Evolutionary conservation across 2,888 invertebrate genomes (phyloP), one percentile per base, ranked within the genome.

Genomic region (Heliothis peltigera): DNA sequence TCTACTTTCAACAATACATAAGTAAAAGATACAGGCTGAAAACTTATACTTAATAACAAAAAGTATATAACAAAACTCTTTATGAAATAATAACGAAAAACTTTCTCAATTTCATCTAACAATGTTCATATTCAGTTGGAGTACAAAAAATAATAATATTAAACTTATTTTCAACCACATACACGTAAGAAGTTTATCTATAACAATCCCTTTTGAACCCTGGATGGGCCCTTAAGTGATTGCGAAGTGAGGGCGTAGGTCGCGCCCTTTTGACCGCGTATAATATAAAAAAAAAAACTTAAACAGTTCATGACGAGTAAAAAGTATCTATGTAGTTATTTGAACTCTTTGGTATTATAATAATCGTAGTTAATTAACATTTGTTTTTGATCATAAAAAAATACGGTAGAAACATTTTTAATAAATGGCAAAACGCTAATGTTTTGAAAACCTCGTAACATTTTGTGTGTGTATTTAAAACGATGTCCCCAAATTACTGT

Each of bases 171-270:
- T 58, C 46, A 54, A 75, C 58, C 61, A 49, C 47, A 69, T 52
- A 54, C 53, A 64, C 32, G 56, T 64, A 54, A 65, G 47, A 76
- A 76, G 54, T 79, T 77, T 81, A 75, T 77, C 74, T 70, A 42
- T 71, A 68, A 75, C 51, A 77, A 81, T 76, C 85, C 80, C 71
- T 84, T 82, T 67, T 68, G 69, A 69, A 77, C 79, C 80, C 76
- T 69, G 47, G 49, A 58, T 54, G 65, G 72, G 70, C 65, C 70
- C 77, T 78, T 84, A 85, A 87, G 83, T 86, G 86, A 87, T 85
- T 84, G 84, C 78, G 67, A 73, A 80, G 61, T 67, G 43, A 52
- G 54, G 66, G 42, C 52, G 72, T 25, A 57, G 63, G 78, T 35
- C 68, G 47, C 64, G 55, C 42, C 58, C 57, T 66, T 80, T 70